Conservation (phyloP, 2,797 vertebrate species). For the Corythornis leucogaster region DNA sequence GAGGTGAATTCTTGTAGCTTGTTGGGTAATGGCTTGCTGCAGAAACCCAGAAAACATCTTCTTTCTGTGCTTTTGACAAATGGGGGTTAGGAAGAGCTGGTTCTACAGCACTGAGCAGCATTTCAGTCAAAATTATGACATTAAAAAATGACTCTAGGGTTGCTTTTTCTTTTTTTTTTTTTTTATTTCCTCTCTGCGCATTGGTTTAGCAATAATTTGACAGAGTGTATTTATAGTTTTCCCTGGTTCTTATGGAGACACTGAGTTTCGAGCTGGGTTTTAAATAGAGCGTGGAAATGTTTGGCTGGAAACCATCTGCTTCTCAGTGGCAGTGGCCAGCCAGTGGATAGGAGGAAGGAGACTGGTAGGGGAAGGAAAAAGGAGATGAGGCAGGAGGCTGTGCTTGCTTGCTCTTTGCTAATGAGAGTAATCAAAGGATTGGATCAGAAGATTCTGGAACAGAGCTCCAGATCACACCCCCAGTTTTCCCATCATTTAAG, state of each 20-base stretch:
- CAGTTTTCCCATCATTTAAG: neutral
- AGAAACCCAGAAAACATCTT: neutral
- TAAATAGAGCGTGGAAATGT: neutral
- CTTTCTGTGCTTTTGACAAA: neutral
- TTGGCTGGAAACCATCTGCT: constrained; percentile 35
- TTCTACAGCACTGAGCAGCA: neutral
- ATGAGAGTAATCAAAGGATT: neutral
- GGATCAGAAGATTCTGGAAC: neutral
- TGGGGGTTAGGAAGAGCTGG: neutral
- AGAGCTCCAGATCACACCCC: neutral
- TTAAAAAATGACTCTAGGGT: neutral
- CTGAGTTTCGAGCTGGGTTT: neutral
- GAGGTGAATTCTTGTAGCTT: neutral
- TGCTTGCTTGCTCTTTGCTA: neutral
- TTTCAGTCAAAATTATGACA: neutral
- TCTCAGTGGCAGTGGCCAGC: neutral
- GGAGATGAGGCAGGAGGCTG: neutral
- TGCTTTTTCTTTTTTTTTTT: neutral
- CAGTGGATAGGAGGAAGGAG: neutral
- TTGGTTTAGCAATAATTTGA: neutral
- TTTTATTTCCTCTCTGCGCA: neutral
- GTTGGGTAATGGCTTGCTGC: neutral
- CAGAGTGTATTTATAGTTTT: neutral
- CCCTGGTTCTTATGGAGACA: neutral
- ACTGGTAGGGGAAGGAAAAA: neutral